A percentile compares a stretch with the other conserved stretches of the same genome.
phyloP scores from a whole-genome alignment of 2,888 invertebrate species.

The Melangyna quadrimaculata region DNA sequence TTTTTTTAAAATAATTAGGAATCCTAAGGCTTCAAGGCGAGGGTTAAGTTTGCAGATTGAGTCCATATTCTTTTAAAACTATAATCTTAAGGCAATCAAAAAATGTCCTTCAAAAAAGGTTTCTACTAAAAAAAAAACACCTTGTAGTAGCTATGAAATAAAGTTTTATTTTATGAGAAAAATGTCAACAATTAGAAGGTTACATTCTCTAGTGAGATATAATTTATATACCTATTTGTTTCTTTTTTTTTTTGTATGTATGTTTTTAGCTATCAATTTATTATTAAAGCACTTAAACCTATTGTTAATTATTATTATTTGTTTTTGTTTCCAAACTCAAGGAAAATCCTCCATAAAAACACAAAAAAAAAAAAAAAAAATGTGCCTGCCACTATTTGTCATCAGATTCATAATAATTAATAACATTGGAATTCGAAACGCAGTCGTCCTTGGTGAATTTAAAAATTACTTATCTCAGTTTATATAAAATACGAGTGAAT shows the following conservation, averaged over 20 bases:
- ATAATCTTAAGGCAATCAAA: too few species aligned
- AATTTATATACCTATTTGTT: not conserved
- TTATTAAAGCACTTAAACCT: not conserved
- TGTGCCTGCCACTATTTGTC: not conserved
- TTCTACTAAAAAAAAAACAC: not conserved
- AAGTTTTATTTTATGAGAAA: not conserved
- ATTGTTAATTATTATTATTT: not conserved
- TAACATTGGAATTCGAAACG: constrained; percentile 53
- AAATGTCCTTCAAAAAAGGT: not conserved
- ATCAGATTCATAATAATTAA: constrained; percentile 32
- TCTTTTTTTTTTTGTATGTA: too few species aligned
- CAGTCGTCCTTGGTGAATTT: constrained; percentile 53
- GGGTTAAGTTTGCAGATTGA: too few species aligned
- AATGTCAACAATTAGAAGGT: too few species aligned
- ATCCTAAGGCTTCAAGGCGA: too few species aligned
- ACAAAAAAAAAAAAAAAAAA: not conserved
- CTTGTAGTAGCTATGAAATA: not conserved
- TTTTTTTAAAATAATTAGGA: too few species aligned
- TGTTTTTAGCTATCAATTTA: not conserved
- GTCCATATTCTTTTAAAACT: too few species aligned
- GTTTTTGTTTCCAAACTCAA: not conserved
- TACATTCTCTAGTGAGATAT: not conserved
- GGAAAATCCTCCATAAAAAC: not conserved
- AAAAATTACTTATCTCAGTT: not conserved
- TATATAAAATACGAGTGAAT: constrained; percentile 15